These are phyloP conservation scores for Cassiopea andromeda DNA, from an alignment of 30 jellyfish, hydroid and myxozoan genomes.

Conservation along the genomic window DNA sequence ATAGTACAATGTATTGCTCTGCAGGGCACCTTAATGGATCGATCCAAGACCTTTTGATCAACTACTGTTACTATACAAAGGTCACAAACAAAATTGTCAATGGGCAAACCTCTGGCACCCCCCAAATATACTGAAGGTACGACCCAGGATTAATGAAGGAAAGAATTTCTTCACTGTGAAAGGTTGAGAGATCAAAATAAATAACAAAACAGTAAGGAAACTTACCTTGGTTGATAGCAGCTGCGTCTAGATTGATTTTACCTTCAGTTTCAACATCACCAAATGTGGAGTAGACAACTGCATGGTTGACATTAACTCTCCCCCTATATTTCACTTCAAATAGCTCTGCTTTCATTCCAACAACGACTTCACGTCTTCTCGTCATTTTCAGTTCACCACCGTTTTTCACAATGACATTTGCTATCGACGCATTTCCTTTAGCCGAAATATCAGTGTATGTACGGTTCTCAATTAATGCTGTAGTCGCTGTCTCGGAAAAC, in stretches of 20 bases:
- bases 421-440: conserved; percentile 55
- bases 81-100: too few relatives aligned
- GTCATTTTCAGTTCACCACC: conserved; percentile 59
- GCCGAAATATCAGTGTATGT: conserved; percentile 49
- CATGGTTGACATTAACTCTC: conserved; percentile 48
- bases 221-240: conserved; percentile 36
- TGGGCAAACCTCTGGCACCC: too few relatives aligned
- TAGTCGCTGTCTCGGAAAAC: conserved; percentile 69
- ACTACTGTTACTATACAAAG: too few relatives aligned
- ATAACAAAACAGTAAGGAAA: not conserved
- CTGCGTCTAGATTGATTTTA: conserved; percentile 44
- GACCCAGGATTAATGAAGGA: too few relatives aligned
- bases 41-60: too few relatives aligned
- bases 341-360: conserved; percentile 45
- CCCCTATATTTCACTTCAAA: conserved; percentile 62
- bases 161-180: not conserved
- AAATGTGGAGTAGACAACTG: conserved; percentile 56
- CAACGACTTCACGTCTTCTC: conserved; percentile 37
- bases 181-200: not conserved
- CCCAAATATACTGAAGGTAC: too few relatives aligned
- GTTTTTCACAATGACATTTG: conserved; percentile 50
- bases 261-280: conserved; percentile 72
- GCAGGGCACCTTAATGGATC: too few relatives aligned
- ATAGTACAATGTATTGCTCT: too few relatives aligned
- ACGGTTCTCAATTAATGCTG: conserved; percentile 57